phyloP scores from a whole-genome alignment of 2,113 vertebrate species.

The Ornithorhynchus anatinus region DNA sequence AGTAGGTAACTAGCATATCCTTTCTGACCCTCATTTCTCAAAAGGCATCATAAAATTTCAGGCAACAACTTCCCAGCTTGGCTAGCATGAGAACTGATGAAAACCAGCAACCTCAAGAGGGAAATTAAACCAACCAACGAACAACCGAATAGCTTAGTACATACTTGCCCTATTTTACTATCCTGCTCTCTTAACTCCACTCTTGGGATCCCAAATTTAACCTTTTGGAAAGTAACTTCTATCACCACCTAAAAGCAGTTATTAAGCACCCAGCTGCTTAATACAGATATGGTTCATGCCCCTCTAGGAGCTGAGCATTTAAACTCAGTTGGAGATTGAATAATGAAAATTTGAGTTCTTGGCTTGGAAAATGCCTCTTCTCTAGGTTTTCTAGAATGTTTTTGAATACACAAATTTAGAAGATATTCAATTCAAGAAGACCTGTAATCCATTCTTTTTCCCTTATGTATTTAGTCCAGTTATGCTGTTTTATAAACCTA shows the following conservation, averaged over 20 bases:
- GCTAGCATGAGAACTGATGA: background rate
- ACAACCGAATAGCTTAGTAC: background rate
- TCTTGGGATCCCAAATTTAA: background rate
- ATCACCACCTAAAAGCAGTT: background rate
- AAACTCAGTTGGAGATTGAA: background rate
- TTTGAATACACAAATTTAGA: too few relatives aligned
- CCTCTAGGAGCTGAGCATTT: background rate
- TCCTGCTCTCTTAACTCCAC: background rate
- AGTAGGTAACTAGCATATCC: too few relatives aligned
- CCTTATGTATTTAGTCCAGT: too few relatives aligned
- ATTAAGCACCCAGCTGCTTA: background rate
- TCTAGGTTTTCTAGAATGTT: too few relatives aligned
- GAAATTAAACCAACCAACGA: background rate
- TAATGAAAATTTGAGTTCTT: background rate
- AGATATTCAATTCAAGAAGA: too few relatives aligned
- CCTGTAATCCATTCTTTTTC: too few relatives aligned
- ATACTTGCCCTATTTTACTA: background rate
- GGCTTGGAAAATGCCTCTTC: too few relatives aligned
- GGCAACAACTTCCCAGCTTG: background rate
- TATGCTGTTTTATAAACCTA: too few relatives aligned
- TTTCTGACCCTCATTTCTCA: too few relatives aligned
- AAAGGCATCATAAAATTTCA: background rate
- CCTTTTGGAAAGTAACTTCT: background rate
- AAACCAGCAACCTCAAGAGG: background rate
- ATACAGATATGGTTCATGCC: too few relatives aligned